These are phyloP conservation scores for Geothlypis trichas DNA, from an alignment of 2,113 vertebrate genomes.

Conservation along the genomic window DNA sequence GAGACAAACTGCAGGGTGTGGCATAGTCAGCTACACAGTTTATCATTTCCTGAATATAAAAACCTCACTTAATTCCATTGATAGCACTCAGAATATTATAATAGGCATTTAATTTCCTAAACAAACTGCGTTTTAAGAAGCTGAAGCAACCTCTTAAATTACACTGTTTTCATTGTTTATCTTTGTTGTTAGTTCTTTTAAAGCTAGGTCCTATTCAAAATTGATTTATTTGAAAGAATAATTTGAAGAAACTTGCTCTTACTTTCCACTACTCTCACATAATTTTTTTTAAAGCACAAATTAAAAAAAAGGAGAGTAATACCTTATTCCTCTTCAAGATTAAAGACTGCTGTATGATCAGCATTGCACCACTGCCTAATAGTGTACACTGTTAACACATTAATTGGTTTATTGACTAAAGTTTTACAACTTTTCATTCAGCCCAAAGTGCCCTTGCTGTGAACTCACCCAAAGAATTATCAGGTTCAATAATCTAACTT, in stretches of 20 bases:
- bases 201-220: neutral
- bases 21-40: neutral
- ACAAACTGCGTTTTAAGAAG: neutral
- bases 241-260: neutral
- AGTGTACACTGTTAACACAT: conserved; percentile 49
- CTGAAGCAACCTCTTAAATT: neutral
- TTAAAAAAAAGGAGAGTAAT: neutral
- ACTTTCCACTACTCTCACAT: neutral
- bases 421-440: conserved; percentile 63
- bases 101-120: conserved; percentile 47
- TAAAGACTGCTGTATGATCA: conserved; percentile 31
- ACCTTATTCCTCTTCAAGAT: neutral
- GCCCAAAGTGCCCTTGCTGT: conserved; percentile 50
- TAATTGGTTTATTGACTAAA: conserved; percentile 72
- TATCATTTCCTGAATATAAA: conserved; percentile 44
- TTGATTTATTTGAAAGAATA: neutral
- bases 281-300: neutral
- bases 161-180: conserved; percentile 4
- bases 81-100: conserved; percentile 41
- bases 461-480: conserved; percentile 50
- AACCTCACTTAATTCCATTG: conserved; percentile 38
- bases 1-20: conserved; percentile 49
- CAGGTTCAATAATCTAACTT: conserved; percentile 54
- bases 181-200: neutral
- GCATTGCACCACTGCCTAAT: neutral